phyloP scores from a whole-genome alignment of 2,797 vertebrate species.

The Manis crassicaudata region DNA sequence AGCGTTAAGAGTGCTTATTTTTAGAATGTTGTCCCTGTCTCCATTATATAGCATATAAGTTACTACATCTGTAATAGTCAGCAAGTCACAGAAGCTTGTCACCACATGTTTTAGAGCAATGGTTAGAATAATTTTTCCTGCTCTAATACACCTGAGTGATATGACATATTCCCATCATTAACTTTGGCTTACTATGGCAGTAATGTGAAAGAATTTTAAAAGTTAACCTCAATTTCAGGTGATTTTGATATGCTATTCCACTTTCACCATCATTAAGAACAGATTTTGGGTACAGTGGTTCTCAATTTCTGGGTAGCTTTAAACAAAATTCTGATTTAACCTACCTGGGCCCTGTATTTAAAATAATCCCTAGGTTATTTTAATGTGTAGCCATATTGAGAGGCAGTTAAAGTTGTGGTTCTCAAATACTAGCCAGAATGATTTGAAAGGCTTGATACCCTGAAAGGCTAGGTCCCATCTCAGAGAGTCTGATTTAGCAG shows the following conservation, averaged over 20 bases:
- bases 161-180: conserved; percentile 1
- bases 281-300: not conserved
- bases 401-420: not conserved
- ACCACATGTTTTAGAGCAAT: not conserved
- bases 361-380: not conserved
- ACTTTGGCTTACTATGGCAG: conserved; percentile 12
- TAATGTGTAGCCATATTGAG: not conserved
- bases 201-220: conserved; percentile 27
- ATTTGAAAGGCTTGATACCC: not conserved
- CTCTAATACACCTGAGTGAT: not conserved
- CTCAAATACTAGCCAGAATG: not conserved
- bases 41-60: not conserved
- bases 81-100: not conserved
- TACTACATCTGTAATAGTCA: not conserved
- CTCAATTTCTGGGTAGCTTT: not conserved
- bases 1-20: not conserved
- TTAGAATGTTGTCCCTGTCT: not conserved
- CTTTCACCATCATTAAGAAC: conserved; percentile 1
- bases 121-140: not conserved
- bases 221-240: conserved; percentile 13
- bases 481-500: not conserved
- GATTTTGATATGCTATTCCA: conserved; percentile 1
- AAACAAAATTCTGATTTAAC: not conserved
- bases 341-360: not conserved
- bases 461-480: not conserved